phyloP scores from a whole-genome alignment of 2,797 vertebrate species.

The Jordanella pulchra region DNA sequence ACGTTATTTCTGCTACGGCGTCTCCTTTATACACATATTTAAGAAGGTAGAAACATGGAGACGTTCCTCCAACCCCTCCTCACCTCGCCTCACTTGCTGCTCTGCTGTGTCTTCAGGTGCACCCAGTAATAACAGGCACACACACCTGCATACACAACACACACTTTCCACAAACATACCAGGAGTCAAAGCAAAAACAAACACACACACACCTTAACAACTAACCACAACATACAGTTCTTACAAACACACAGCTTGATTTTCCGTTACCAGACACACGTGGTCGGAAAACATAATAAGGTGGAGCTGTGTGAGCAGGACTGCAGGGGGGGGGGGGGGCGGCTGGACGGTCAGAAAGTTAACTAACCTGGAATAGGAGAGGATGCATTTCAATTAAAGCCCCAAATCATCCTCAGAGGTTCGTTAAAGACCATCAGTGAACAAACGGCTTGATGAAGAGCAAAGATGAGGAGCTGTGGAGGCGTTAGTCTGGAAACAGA shows the following conservation, averaged over 20 bases:
- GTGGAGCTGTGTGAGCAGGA: constrained; percentile 26
- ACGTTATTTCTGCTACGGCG: no score
- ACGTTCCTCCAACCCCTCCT: constrained; percentile 32
- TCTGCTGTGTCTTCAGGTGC: constrained; percentile 68
- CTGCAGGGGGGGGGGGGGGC: constrained; percentile 29
- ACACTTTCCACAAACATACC: constrained; percentile 56
- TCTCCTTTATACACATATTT: no score
- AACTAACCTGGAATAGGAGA: no score
- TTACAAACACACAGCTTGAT: constrained; percentile 61
- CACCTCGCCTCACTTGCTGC: constrained; percentile 58
- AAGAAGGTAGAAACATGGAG: background rate
- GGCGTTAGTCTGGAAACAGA: no score
- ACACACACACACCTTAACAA: constrained; percentile 62
- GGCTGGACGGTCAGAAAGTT: constrained; percentile 23
- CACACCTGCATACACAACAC: constrained; percentile 24
- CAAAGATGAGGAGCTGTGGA: no score
- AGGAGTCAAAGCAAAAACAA: constrained; percentile 66
- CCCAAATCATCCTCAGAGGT: no score
- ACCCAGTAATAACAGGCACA: constrained; percentile 33
- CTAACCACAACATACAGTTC: constrained; percentile 44
- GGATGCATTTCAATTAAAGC: no score
- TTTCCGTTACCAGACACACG: constrained; percentile 75
- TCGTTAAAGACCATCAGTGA: no score
- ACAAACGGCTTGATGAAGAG: no score
- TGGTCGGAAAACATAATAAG: constrained; percentile 60